Percentiles rank a stretch among this genome's conserved stretches.
Evolutionary conservation across 2,113 vertebrate species (phyloP).

Genomic region (Erythrolamprus reginae): DNA sequence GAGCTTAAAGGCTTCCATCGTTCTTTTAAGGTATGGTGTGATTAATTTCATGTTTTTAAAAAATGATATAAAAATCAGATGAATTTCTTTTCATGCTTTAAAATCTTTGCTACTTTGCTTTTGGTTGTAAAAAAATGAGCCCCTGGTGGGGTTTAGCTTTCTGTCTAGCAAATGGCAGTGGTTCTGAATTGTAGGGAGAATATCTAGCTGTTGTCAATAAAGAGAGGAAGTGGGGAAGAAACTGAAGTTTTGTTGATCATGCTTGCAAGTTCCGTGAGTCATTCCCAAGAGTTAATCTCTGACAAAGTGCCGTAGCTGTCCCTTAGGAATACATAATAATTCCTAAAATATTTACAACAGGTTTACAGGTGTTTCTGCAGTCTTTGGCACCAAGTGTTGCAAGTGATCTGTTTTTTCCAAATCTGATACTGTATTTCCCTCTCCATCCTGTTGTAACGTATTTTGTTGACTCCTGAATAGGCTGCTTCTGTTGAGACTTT

Average conservation of each 20-base stretch:
- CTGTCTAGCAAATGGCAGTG: neutral
- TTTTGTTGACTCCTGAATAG: neutral
- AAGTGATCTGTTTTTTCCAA: neutral
- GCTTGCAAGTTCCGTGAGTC: neutral
- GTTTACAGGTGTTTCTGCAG: neutral
- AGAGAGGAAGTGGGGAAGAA: neutral
- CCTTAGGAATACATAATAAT: neutral
- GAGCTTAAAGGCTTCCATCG: constrained; percentile 87
- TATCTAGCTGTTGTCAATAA: neutral
- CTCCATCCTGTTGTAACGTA: neutral
- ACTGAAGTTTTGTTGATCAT: neutral
- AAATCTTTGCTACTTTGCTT: neutral
- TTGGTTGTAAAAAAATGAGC: neutral
- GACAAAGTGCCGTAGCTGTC: neutral
- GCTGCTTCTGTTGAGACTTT: neutral
- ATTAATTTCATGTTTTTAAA: neutral
- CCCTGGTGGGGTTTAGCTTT: neutral
- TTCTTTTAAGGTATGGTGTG: constrained; percentile 82
- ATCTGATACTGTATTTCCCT: neutral
- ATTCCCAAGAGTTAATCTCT: neutral
- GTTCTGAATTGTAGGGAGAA: neutral
- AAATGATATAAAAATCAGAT: neutral
- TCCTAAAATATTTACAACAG: neutral
- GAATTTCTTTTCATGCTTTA: neutral
- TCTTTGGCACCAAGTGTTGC: neutral